Evolutionary conservation across 2,888 invertebrate genomes (phyloP).

Genomic region (Limnephilus rhombicus): DNA sequence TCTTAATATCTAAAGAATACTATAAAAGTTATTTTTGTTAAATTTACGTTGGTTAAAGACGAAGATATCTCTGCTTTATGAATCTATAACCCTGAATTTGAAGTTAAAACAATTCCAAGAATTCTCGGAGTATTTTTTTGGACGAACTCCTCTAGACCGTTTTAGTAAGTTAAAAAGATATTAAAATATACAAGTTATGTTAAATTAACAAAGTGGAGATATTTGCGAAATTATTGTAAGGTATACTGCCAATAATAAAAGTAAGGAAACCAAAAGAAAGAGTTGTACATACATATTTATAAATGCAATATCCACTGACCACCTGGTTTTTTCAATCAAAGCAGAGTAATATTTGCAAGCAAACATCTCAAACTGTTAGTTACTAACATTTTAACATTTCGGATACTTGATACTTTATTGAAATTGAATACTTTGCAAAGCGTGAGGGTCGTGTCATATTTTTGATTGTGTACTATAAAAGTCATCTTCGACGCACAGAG

Average conservation of each 20-base stretch:
- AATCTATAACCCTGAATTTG: too few species aligned
- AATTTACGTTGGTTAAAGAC: neutral
- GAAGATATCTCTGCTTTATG: neutral
- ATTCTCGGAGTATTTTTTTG: neutral
- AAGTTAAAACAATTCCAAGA: neutral
- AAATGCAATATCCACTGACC: neutral
- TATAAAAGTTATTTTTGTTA: neutral
- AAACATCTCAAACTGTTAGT: neutral
- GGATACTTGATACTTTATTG: conserved; percentile 7
- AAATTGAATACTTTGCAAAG: conserved; percentile 16
- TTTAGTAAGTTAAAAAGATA: neutral
- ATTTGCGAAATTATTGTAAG: neutral
- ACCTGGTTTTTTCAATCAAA: neutral
- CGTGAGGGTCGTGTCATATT: neutral
- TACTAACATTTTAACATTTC: neutral
- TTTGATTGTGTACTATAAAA: neutral
- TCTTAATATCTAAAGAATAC: neutral
- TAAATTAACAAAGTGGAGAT: neutral
- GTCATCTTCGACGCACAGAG: neutral
- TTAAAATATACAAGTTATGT: too few species aligned
- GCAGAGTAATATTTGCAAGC: neutral
- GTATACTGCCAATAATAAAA: too few species aligned
- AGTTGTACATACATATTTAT: neutral
- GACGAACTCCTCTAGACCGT: neutral
- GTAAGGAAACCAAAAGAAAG: neutral